phyloP scores from a whole-genome alignment of 2,888 invertebrate genomes.

The Rotaria socialis region DNA sequence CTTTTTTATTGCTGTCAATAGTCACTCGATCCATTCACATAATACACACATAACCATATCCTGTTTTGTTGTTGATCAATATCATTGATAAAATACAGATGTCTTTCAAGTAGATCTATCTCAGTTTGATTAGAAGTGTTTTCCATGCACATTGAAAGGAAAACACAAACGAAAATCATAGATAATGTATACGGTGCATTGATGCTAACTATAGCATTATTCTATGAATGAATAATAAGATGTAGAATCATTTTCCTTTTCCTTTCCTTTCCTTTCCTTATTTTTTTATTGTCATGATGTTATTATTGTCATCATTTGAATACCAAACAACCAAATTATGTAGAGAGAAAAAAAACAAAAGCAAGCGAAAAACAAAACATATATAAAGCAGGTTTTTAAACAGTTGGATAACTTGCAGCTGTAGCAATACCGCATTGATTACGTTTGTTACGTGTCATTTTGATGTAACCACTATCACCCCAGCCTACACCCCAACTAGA shows the following conservation, averaged over 20 bases:
- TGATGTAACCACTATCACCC: constrained; percentile 80
- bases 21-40: not conserved
- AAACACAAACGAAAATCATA: not conserved
- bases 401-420: constrained; percentile 77
- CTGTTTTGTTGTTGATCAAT: not conserved
- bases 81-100: not conserved
- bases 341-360: not conserved
- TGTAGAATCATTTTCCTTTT: not conserved
- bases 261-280: too few relatives aligned
- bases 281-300: constrained; percentile 7
- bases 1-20: not conserved
- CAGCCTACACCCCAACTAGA: constrained; percentile 69
- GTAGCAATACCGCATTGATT: constrained; percentile 83
- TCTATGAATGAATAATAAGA: not conserved
- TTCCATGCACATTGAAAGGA: not conserved
- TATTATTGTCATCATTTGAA: constrained; percentile 6
- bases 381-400: constrained; percentile 61
- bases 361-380: not conserved
- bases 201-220: not conserved
- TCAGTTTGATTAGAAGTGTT: not conserved
- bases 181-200: not conserved
- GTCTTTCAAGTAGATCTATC: not conserved
- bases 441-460: constrained; percentile 76
- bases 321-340: not conserved
- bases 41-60: not conserved